Evolutionary conservation across 2,113 vertebrate genomes (phyloP), one percentile per base, ranked within the genome.

Genomic region (Vimba vimba): DNA sequence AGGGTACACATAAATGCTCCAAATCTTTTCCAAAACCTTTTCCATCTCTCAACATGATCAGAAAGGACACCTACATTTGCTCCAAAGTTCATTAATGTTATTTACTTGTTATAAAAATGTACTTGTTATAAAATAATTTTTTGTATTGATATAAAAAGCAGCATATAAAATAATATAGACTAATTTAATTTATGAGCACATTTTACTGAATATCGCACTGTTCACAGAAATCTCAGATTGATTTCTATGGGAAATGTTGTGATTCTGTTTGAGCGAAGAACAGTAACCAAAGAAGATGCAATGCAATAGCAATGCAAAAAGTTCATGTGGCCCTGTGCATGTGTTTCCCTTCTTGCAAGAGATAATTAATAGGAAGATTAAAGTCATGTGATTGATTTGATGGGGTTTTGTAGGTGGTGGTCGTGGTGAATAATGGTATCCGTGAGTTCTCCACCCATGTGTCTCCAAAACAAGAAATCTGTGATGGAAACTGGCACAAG

Each of bases 401-500:
- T 71, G 80, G 12, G 23, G 27, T 71, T 33, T 83, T 43, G 12
- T 57, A 99, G 98, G 96, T 99, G 64, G 94, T 93, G 89, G 96
- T 97, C 62, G 94, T 96, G 87, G 93, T 98, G 82, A 97, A 96
- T 77, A 96, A 97, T 19, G 96, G 96, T 21, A 91, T 95, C 83
- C 91, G 88, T 66, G 95, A 97, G 85, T 97, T 97, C 93, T 96
- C 94, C 87, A 97, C 97, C 71, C 95, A 95, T 84, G 96, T 98
- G 15, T 92, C 91, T 86, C 94, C 96, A 19, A 95, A 91, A 87
- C 94, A 95, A 86, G 95, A 93, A 84, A 90, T 98, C 59, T 99
- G 98, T 6, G 95, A 95, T 60, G 97, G 97, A 47, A 94, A 85
- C 79, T 99, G 98, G 97, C 97, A 99, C 92, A 94, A 94, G 90